These are phyloP conservation scores for Saccopteryx bilineata DNA, from an alignment of 2,113 vertebrate species.

Conservation along the genomic window DNA sequence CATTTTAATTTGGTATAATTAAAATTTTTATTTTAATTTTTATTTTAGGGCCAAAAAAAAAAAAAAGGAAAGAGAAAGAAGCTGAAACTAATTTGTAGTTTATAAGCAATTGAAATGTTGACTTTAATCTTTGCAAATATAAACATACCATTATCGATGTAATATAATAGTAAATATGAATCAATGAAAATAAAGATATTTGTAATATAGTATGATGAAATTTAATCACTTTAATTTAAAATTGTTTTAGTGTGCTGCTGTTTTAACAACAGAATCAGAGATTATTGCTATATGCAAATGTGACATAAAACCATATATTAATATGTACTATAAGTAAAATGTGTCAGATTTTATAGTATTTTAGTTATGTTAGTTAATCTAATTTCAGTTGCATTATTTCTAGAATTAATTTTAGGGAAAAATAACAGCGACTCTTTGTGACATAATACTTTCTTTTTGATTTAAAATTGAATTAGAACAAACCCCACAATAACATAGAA, in stretches of 20 bases:
- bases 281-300: not conserved
- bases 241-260: not conserved
- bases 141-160: not conserved
- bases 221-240: constrained; percentile 44
- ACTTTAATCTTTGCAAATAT: not conserved
- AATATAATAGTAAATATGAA: not conserved
- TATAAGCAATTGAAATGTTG: not conserved
- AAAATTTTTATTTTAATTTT: not conserved
- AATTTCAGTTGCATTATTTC: not conserved
- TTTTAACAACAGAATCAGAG: not conserved
- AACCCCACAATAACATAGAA: constrained; percentile 81
- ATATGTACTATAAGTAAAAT: not conserved
- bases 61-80: not conserved
- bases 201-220: not conserved
- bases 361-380: not conserved
- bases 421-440: not conserved
- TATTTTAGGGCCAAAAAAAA: not conserved
- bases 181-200: not conserved
- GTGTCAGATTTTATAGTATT: not conserved
- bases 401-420: constrained; percentile 57
- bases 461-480: constrained; percentile 85
- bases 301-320: not conserved
- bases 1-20: not conserved
- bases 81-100: not conserved
- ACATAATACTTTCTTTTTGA: constrained; percentile 71